A percentile compares a stretch with the other conserved stretches of the same genome.
These are phyloP conservation scores for Penaeus vannamei DNA, from an alignment of 1,140 invertebrate species.

Conservation along the genomic window DNA sequence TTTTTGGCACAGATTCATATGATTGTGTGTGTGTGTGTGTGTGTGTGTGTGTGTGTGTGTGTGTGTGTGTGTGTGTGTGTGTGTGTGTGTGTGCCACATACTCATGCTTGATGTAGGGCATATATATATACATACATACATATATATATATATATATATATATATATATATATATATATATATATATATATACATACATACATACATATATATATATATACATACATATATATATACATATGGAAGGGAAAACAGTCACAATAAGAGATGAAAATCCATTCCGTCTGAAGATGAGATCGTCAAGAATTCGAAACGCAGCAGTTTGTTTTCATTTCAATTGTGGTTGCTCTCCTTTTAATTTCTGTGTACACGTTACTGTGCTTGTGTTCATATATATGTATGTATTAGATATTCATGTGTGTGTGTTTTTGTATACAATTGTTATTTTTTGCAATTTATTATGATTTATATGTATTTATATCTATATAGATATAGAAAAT, in stretches of 20 bases:
- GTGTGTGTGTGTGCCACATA: background rate
- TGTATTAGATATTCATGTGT: background rate
- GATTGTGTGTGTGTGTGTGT: too few species aligned
- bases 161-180: constrained; percentile 13
- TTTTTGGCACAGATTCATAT: too few species aligned
- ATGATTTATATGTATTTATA: background rate
- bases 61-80: background rate
- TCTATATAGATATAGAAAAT: too few species aligned
- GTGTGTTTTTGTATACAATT: background rate
- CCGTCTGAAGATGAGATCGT: too few species aligned
- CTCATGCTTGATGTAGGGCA: too few species aligned
- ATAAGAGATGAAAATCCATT: too few species aligned
- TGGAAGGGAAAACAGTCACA: background rate
- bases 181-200: background rate
- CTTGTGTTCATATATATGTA: background rate
- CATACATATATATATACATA: constrained; percentile 13
- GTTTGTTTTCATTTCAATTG: background rate
- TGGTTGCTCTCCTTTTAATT: background rate
- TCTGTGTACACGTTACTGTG: background rate
- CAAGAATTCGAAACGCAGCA: too few species aligned
- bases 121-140: background rate
- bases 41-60: background rate
- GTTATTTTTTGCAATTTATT: background rate
- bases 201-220: too few species aligned
- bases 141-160: background rate